A percentile compares a stretch with the other conserved stretches of the same genome.
Evolutionary conservation across 2,797 vertebrate genomes (phyloP).

Genomic region (Meda fulgida): DNA sequence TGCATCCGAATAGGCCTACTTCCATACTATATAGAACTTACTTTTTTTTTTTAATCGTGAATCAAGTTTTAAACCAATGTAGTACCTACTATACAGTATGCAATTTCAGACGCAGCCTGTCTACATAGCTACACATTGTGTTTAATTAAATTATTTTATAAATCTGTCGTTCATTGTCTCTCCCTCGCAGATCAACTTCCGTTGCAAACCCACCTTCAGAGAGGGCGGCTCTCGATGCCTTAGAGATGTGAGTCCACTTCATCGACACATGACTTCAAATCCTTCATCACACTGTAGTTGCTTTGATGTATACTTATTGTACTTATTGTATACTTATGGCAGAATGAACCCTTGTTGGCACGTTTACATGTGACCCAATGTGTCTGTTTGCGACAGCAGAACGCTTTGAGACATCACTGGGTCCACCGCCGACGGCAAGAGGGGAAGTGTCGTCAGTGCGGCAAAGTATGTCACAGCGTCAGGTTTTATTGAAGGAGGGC

Average conservation of each 20-base stretch:
- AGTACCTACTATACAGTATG: neutral
- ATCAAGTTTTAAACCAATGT: neutral
- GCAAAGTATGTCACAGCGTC: conserved; percentile 81
- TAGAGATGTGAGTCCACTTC: conserved; percentile 88
- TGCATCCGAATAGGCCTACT: too few relatives aligned
- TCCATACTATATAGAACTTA: too few relatives aligned
- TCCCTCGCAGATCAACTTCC: conserved; percentile 91
- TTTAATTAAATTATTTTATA: neutral
- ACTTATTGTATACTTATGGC: neutral
- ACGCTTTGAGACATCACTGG: conserved; percentile 95
- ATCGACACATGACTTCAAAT: neutral
- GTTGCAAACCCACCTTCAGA: conserved; percentile 96
- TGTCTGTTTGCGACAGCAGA: conserved; percentile 77
- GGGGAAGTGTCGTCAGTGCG: conserved; percentile 96
- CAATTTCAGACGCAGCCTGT: too few relatives aligned
- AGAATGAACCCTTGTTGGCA: conserved; percentile 33
- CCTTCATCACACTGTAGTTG: neutral
- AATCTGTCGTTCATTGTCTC: conserved; percentile 12
- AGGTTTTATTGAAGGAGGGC: neutral
- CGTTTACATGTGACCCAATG: conserved; percentile 40
- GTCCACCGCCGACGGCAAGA: conserved; percentile 95
- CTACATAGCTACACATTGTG: neutral
- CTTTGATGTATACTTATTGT: neutral
- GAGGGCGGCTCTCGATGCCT: conserved; percentile 91
- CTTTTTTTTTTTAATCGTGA: too few relatives aligned